Evolutionary conservation across 2,797 vertebrate genomes (phyloP).

Genomic region (Sebastes vulpes): DNA sequence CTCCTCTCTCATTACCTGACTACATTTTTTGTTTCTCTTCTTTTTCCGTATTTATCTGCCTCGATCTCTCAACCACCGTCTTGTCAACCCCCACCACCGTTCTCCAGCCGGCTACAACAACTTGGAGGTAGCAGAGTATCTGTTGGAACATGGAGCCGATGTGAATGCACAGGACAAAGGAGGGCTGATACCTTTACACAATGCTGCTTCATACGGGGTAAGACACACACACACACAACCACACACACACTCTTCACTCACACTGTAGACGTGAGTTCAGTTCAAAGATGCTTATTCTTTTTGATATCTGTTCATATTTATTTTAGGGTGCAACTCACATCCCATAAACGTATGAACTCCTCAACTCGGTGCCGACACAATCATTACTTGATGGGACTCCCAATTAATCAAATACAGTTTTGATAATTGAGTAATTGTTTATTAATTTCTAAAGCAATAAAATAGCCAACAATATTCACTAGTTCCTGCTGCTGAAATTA

Average conservation of each 20-base stretch:
- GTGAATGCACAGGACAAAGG: slow-evolving; percentile 98
- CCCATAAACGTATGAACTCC: not conserved
- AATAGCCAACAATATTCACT: not conserved
- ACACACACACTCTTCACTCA: not conserved
- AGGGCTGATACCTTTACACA: slow-evolving; percentile 95
- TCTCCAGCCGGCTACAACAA: slow-evolving; percentile 95
- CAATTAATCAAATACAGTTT: not conserved
- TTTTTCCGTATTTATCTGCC: not conserved
- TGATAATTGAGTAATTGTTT: not conserved
- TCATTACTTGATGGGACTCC: not conserved
- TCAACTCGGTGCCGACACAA: not conserved
- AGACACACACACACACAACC: slow-evolving; percentile 48
- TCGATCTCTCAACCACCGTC: not conserved
- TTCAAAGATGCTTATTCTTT: not conserved
- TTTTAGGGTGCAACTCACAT: not conserved
- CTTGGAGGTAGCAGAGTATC: slow-evolving; percentile 96
- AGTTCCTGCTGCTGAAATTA: not conserved
- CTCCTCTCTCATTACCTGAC: slow-evolving; percentile 20
- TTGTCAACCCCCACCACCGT: not conserved
- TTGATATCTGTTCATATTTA: not conserved
- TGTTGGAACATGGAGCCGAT: slow-evolving; percentile 95
- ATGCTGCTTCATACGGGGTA: slow-evolving; percentile 97
- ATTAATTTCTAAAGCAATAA: not conserved
- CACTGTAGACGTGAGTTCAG: not conserved
- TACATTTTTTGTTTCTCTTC: slow-evolving; percentile 2